A percentile compares a stretch with the other conserved stretches of the same genome.
phyloP scores from a whole-genome alignment of 92 coral and sea anemone genomes.

The Parazoanthus swiftii region DNA sequence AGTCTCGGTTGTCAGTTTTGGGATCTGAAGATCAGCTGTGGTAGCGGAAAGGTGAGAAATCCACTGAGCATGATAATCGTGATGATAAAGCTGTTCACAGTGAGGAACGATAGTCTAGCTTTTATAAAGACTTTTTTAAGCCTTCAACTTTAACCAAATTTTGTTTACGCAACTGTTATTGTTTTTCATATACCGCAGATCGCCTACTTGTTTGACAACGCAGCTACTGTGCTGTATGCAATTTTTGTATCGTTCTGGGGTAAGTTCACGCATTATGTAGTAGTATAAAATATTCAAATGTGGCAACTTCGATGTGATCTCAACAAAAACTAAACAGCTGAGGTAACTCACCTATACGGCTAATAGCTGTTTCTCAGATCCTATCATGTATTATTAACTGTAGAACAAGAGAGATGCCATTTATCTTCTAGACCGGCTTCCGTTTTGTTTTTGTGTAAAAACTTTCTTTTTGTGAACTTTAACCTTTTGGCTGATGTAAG shows the following conservation, averaged over 20 bases:
- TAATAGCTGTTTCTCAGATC: too few relatives aligned
- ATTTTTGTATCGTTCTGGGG: conserved; percentile 99
- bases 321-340: too few relatives aligned
- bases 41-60: conserved; percentile 83
- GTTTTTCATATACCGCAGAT: conserved; percentile 48
- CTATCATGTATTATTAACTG: too few relatives aligned
- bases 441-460: too few relatives aligned
- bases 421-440: too few relatives aligned
- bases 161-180: background rate
- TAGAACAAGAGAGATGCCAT: too few relatives aligned
- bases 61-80: background rate
- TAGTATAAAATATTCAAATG: too few relatives aligned
- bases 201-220: conserved; percentile 95
- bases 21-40: conserved; percentile 91
- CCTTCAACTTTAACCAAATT: background rate
- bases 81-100: background rate
- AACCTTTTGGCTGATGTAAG: too few relatives aligned
- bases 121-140: background rate
- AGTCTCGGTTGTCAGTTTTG: conserved; percentile 90
- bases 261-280: conserved; percentile 40
- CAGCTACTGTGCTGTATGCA: conserved; percentile 95
- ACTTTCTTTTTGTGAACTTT: too few relatives aligned
- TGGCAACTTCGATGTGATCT: too few relatives aligned
- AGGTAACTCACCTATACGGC: too few relatives aligned
- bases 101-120: background rate